A percentile compares a stretch with the other conserved stretches of the same genome.
Evolutionary conservation across 2,797 vertebrate species (phyloP).

Genomic region (Semaprochilodus insignis): DNA sequence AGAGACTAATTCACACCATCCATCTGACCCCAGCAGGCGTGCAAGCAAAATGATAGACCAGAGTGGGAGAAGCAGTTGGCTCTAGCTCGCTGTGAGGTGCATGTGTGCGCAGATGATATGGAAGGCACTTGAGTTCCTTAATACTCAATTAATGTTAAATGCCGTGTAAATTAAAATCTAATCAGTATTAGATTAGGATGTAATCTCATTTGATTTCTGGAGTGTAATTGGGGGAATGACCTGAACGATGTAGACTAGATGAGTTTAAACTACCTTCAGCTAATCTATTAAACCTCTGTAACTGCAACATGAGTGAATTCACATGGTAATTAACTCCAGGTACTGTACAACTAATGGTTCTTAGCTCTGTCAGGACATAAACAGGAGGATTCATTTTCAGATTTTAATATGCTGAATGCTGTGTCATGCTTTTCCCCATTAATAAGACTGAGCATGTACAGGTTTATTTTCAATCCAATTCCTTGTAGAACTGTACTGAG

Average conservation of each 20-base stretch:
- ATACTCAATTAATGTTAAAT: constrained; percentile 14
- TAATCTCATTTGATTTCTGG: constrained; percentile 13
- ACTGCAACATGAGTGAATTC: constrained; percentile 1
- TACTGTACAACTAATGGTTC: too few species aligned
- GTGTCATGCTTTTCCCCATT: not conserved
- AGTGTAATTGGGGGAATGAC: constrained; percentile 10
- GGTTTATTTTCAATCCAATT: not conserved
- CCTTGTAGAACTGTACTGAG: not conserved
- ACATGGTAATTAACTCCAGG: constrained; percentile 6
- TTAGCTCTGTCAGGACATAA: too few species aligned
- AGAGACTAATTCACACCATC: constrained; percentile 69
- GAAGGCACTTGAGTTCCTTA: not conserved
- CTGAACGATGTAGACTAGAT: not conserved
- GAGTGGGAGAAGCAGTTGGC: constrained; percentile 58
- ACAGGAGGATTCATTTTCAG: not conserved
- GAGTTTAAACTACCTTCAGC: not conserved
- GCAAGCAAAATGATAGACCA: constrained; percentile 61
- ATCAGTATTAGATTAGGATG: constrained; percentile 14
- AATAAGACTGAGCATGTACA: not conserved
- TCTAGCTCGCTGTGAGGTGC: not conserved
- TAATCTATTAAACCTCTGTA: constrained; percentile 6
- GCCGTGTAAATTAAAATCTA: constrained; percentile 15
- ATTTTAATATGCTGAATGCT: not conserved
- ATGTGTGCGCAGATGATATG: constrained; percentile 2
- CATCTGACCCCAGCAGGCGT: constrained; percentile 67